Conservation (phyloP, 2,113 vertebrate species). For the Amphiprion ocellaris region DNA sequence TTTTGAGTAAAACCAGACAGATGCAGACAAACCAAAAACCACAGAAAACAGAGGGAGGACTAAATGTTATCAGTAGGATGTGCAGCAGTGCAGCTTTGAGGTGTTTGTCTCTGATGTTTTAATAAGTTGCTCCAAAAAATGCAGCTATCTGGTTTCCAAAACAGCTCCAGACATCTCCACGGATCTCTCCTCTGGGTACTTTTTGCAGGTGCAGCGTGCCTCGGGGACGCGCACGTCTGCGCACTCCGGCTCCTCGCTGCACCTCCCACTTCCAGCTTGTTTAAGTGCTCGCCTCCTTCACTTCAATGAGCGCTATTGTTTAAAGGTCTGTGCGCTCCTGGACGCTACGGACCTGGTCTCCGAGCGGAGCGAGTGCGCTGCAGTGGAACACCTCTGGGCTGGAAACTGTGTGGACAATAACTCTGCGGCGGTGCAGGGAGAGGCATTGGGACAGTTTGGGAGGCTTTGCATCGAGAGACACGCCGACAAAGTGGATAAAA, state of each 20-base stretch:
- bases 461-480: neutral
- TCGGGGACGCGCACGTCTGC: slow-evolving; percentile 43
- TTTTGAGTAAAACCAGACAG: no score
- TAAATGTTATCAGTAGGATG: no score
- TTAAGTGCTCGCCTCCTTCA: slow-evolving; percentile 35
- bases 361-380: slow-evolving; percentile 15
- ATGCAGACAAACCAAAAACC: no score
- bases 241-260: slow-evolving; percentile 22
- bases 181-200: neutral
- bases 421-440: neutral
- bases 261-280: slow-evolving; percentile 62
- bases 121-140: no score
- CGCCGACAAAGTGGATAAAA: slow-evolving; percentile 50
- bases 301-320: slow-evolving; percentile 51
- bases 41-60: no score
- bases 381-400: neutral
- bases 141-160: no score
- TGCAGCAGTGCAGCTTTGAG: no score
- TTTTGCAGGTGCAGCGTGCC: slow-evolving; percentile 51
- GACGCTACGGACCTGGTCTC: slow-evolving; percentile 4
- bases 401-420: neutral
- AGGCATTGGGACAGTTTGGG: neutral
- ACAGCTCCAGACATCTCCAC: neutral
- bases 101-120: no score
- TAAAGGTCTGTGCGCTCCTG: slow-evolving; percentile 27